Conservation (phyloP, 2,888 invertebrate genomes). For the Belgica antarctica region DNA sequence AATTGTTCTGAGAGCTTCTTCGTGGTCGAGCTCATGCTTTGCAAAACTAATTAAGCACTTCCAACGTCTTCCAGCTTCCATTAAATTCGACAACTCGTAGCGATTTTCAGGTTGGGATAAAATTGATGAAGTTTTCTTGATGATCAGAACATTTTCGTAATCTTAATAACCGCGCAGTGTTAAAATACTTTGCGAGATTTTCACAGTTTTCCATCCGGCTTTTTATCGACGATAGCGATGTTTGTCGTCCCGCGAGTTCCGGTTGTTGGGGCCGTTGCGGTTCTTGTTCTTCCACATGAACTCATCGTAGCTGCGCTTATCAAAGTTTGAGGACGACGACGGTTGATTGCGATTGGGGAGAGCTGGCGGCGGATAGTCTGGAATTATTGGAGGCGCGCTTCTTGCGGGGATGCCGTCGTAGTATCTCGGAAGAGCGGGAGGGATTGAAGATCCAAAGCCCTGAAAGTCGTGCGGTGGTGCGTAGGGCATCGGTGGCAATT, state of each 20-base stretch:
- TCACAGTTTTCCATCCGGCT: slow-evolving; percentile 55
- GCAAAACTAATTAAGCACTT: too few relatives aligned
- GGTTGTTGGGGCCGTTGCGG: slow-evolving; percentile 57
- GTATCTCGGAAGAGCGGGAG: slow-evolving; percentile 77
- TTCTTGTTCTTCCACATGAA: slow-evolving; percentile 70
- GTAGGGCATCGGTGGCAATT: slow-evolving; percentile 80
- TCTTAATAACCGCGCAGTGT: slow-evolving; percentile 38
- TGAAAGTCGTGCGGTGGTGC: slow-evolving; percentile 65
- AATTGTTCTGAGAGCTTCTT: too few relatives aligned
- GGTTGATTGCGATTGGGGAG: slow-evolving; percentile 48
- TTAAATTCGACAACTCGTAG: too few relatives aligned
- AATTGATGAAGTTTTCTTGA: not conserved
- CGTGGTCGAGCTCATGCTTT: too few relatives aligned
- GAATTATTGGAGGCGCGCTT: slow-evolving; percentile 48
- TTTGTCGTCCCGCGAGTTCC: slow-evolving; percentile 58
- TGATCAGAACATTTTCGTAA: not conserved
- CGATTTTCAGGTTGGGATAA: too few relatives aligned
- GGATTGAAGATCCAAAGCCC: slow-evolving; percentile 59
- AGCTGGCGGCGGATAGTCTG: slow-evolving; percentile 67
- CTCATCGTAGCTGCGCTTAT: slow-evolving; percentile 85
- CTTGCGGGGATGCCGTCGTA: slow-evolving; percentile 71
- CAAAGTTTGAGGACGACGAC: slow-evolving; percentile 60
- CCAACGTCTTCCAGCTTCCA: too few relatives aligned
- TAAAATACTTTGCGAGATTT: slow-evolving; percentile 38
- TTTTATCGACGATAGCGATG: slow-evolving; percentile 59